Evolutionary conservation across 2,888 invertebrate species (phyloP).

Genomic region (Rutpela maculata): DNA sequence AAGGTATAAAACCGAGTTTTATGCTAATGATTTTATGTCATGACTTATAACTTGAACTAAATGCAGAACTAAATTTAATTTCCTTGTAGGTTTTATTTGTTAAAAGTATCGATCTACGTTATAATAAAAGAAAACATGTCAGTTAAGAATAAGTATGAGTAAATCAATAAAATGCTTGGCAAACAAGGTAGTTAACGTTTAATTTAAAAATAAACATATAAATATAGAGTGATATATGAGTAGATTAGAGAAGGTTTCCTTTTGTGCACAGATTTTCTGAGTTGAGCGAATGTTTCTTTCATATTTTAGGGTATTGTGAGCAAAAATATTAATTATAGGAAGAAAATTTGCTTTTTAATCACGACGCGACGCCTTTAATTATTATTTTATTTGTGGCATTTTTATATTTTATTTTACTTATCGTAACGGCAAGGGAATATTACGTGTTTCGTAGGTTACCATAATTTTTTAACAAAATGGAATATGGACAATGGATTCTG

Average conservation of each 20-base stretch:
- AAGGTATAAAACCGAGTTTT: conserved; percentile 9
- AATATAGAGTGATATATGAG: background rate
- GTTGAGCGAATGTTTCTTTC: background rate
- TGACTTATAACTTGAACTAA: conserved; percentile 10
- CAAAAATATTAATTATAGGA: background rate
- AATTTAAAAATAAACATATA: conserved; percentile 7
- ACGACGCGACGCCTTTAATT: no score
- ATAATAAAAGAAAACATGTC: conserved; percentile 29
- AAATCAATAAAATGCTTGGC: conserved; percentile 29
- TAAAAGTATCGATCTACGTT: conserved; percentile 20
- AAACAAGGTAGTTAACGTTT: background rate
- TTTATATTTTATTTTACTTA: no score
- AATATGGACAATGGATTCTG: no score
- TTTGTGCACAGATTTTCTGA: background rate
- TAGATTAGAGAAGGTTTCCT: background rate
- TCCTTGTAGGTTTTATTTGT: conserved; percentile 25
- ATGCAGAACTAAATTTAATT: conserved; percentile 27
- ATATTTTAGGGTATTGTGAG: background rate
- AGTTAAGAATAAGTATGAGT: conserved; percentile 25
- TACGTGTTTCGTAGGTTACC: no score
- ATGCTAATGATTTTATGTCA: conserved; percentile 11
- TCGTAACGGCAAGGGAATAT: no score
- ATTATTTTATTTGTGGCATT: no score
- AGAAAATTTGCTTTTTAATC: no score
- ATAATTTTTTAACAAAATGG: no score